phyloP scores from a whole-genome alignment of 1,140 invertebrate genomes.

The Drosophila ogumai region DNA sequence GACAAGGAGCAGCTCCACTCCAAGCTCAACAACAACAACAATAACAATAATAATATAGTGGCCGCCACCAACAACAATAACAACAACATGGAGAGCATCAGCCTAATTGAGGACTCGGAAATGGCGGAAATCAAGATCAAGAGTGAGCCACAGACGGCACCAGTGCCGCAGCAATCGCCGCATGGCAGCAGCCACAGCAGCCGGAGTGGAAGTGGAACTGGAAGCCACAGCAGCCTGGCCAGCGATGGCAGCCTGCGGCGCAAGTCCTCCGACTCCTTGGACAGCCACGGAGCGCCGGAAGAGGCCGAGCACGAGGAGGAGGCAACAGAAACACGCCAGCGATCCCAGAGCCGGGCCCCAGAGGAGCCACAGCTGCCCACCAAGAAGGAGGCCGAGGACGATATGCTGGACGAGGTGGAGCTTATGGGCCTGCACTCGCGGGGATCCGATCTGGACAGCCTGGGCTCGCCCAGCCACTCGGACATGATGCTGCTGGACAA shows the following conservation, averaged over 20 bases:
- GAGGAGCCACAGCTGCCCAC: slow-evolving; percentile 51
- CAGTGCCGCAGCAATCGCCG: slow-evolving; percentile 53
- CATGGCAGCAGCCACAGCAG: slow-evolving; percentile 70
- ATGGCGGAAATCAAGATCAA: slow-evolving; percentile 81
- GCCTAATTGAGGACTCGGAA: slow-evolving; percentile 71
- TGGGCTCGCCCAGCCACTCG: slow-evolving; percentile 88
- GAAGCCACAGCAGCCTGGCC: slow-evolving; percentile 59
- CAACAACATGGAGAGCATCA: slow-evolving; percentile 83
- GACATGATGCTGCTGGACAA: slow-evolving; percentile 87
- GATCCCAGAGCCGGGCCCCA: slow-evolving; percentile 23
- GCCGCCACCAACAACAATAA: slow-evolving; percentile 83
- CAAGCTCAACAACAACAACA: slow-evolving; percentile 84
- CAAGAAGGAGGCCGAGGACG: slow-evolving; percentile 80
- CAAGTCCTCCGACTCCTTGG: slow-evolving; percentile 77
- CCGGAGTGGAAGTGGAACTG: slow-evolving; percentile 33
- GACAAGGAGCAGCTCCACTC: slow-evolving; percentile 86
- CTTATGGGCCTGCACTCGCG: slow-evolving; percentile 75
- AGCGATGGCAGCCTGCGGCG: slow-evolving; percentile 66
- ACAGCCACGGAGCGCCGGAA: slow-evolving; percentile 43
- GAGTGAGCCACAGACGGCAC: slow-evolving; percentile 66
- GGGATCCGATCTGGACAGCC: slow-evolving; percentile 85
- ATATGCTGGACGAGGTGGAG: slow-evolving; percentile 81
- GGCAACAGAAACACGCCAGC: slow-evolving; percentile 22
- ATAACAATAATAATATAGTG: slow-evolving; percentile 83
- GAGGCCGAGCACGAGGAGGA: slow-evolving; percentile 62